Base-by-base conservation (phyloP, 2,888 invertebrate species). In the Proisotoma minuta region DNA sequence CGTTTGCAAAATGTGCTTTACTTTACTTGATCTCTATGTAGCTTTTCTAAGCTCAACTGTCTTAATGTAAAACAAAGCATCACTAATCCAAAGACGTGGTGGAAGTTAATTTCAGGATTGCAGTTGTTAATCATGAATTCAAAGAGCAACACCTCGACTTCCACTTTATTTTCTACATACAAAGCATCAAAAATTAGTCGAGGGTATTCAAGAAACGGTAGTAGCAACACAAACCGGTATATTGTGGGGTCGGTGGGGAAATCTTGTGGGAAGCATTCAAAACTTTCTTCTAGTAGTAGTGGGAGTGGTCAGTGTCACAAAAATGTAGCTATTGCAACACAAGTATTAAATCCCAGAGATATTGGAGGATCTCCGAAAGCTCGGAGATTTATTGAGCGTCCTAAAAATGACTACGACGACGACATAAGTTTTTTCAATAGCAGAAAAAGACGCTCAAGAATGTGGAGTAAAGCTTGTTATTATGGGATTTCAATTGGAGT, bases 311-410 rank as follows among this genome's bases (percentile, higher is more conserved):
- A 4, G 26, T n/a, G 29, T 29, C 43, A 56, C 43, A 65, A 66
- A 27, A 68, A 68, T 51, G 71, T 73, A 20, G 73, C 71, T 3
- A 71, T 73, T 58, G 73, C 73, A 2, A 73, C 73, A 2, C 73
- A 73, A 65, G 73, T 73, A 0, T 48, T 73, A 8, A 71, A 60
- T 54, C 71, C 73, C 0, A 70, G 68, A 57, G 72, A 70, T 2
- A 66, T 72, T 39, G 68, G 69, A 8, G 68, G 68, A 4, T 67
- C 69, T 3, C 40, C 70, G 2, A 70, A 65, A 50, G 57, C 63
- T 23, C 58, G 63, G 49, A 54, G 63, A 22, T 57, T 62, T 27
- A 53, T 61, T 26, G 60, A 61, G 48, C 69, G 62, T 27, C 67
- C 67, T 53, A 68, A 66, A 4, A 53, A 61, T 4, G 60, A 58